phyloP scores from a whole-genome alignment of 2,888 invertebrate genomes.

The Hemistola chrysoprasaria region DNA sequence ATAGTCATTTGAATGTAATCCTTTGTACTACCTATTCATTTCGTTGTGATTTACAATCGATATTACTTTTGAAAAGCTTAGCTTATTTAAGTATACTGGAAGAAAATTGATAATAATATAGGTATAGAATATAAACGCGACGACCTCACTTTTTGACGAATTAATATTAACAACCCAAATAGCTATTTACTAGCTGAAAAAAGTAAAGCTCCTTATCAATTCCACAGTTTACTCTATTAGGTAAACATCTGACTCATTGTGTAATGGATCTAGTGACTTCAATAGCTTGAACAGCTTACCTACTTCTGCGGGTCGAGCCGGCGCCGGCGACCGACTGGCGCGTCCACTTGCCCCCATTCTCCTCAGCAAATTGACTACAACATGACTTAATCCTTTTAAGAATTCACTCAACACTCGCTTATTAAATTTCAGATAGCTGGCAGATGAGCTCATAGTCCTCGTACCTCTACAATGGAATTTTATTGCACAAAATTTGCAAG shows the following conservation, averaged over 20 bases:
- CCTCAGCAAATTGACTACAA: slow-evolving; percentile 60
- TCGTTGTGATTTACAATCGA: slow-evolving; percentile 5
- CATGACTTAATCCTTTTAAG: slow-evolving; percentile 73
- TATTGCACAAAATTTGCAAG: slow-evolving; percentile 1
- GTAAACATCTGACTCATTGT: no score
- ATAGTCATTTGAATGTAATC: slow-evolving; percentile 11
- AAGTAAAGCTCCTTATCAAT: no score
- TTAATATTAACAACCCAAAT: no score
- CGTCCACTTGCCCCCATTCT: slow-evolving; percentile 74
- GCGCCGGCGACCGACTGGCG: slow-evolving; percentile 40
- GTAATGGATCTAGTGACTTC: no score
- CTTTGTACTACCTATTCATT: slow-evolving; percentile 5
- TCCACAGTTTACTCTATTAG: no score
- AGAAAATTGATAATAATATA: no score
- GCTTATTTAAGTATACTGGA: no score
- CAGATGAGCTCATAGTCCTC: slow-evolving; percentile 34
- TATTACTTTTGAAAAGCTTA: no score
- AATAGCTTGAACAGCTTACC: background rate
- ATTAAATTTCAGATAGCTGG: slow-evolving; percentile 54
- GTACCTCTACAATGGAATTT: slow-evolving; percentile 24
- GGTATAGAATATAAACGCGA: no score
- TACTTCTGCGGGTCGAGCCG: background rate
- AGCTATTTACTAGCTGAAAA: no score
- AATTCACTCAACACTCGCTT: slow-evolving; percentile 46
- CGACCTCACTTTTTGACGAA: no score